phyloP scores from a whole-genome alignment of 2,888 invertebrate species.

The Sesia apiformis region DNA sequence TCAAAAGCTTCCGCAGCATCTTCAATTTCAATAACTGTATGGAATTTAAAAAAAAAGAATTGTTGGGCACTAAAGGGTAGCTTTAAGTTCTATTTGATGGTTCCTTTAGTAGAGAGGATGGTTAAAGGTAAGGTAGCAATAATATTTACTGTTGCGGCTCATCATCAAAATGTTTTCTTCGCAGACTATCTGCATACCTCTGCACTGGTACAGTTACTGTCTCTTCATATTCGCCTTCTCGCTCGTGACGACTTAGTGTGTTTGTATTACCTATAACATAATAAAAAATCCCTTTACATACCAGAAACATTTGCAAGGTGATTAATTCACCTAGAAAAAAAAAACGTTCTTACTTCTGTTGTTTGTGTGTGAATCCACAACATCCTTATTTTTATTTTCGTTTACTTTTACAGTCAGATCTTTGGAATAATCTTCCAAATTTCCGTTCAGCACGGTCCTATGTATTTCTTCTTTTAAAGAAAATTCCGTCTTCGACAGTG shows the following conservation, averaged over 20 bases:
- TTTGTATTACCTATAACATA: slow-evolving; percentile 31
- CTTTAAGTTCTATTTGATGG: no score
- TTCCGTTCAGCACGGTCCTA: slow-evolving; percentile 44
- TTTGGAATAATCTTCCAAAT: slow-evolving; percentile 15
- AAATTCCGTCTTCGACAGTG: slow-evolving; percentile 56
- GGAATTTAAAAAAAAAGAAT: no score
- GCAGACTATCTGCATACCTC: slow-evolving; percentile 71
- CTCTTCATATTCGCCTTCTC: slow-evolving; percentile 77
- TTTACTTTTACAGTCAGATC: slow-evolving; percentile 15
- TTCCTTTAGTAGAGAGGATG: no score
- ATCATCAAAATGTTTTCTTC: slow-evolving; percentile 61
- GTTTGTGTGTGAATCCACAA: slow-evolving; percentile 5
- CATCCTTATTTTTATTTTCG: slow-evolving; percentile 6
- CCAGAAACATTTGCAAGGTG: background rate
- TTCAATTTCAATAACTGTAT: no score
- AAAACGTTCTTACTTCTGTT: slow-evolving; percentile 10
- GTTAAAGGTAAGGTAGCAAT: no score
- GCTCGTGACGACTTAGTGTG: slow-evolving; percentile 62
- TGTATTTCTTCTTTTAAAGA: slow-evolving; percentile 62
- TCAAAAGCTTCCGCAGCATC: no score
- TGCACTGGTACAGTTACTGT: slow-evolving; percentile 68
- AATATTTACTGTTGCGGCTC: slow-evolving; percentile 34
- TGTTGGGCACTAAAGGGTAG: no score
- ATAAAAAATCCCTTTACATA: slow-evolving; percentile 14
- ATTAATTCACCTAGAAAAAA: slow-evolving; percentile 1